phyloP scores from a whole-genome alignment of 2,888 invertebrate genomes.

The Plagodis pulveraria region DNA sequence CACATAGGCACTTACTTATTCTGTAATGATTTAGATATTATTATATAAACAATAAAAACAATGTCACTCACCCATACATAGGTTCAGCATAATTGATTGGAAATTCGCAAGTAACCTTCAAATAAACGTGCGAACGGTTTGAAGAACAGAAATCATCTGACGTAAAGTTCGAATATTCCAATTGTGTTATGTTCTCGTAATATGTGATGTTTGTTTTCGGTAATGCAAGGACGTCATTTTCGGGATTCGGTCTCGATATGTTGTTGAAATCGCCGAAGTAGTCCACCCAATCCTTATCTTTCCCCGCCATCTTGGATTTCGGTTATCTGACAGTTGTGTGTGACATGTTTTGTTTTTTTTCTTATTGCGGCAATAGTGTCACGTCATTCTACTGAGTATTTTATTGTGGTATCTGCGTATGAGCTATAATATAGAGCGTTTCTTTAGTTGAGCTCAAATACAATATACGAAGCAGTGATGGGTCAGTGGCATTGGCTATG shows the following conservation, averaged over 20 bases:
- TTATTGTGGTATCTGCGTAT: constrained; percentile 2
- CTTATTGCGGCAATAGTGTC: constrained; percentile 9
- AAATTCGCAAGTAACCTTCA: constrained; percentile 88
- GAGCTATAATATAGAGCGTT: not conserved
- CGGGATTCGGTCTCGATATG: constrained; percentile 38
- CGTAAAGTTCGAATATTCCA: constrained; percentile 66
- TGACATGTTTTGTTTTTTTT: constrained; percentile 37
- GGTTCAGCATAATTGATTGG: constrained; percentile 88
- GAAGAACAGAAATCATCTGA: constrained; percentile 72
- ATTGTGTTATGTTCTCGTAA: constrained; percentile 59
- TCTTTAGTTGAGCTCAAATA: constrained; percentile 1
- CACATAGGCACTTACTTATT: too few species aligned
- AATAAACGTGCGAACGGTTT: constrained; percentile 73
- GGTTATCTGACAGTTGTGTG: constrained; percentile 51
- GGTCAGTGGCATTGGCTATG: too few species aligned
- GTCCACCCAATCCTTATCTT: constrained; percentile 65
- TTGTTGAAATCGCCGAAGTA: constrained; percentile 56
- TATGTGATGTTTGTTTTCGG: constrained; percentile 53
- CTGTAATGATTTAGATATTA: not conserved
- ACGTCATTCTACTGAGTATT: constrained; percentile 31
- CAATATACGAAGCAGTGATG: too few species aligned
- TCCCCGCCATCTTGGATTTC: constrained; percentile 62
- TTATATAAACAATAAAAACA: constrained; percentile 2
- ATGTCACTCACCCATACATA: constrained; percentile 85
- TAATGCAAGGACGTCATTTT: constrained; percentile 34